A percentile compares a stretch with the other conserved stretches of the same genome.
Conservation (phyloP, 2,113 vertebrate species). For the Trachemys scripta region DNA sequence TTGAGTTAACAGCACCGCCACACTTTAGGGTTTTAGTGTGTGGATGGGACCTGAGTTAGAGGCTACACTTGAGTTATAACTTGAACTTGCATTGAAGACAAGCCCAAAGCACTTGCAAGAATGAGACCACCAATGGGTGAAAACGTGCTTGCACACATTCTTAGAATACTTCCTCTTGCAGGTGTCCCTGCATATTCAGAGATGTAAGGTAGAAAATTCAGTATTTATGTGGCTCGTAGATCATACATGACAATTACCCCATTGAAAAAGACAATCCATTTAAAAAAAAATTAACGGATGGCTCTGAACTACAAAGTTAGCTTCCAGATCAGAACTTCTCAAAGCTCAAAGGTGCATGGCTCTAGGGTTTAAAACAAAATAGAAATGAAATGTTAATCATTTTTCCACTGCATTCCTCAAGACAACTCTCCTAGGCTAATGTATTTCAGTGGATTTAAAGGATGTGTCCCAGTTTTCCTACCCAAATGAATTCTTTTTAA, state of each 20-base stretch:
- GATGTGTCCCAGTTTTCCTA: neutral
- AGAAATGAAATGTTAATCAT: neutral
- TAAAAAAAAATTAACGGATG: neutral
- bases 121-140: neutral
- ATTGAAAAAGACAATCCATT: neutral
- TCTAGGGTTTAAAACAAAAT: neutral
- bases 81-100: neutral
- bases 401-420: neutral
- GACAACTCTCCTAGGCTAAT: neutral
- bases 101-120: neutral
- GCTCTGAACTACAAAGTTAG: neutral
- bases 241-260: neutral
- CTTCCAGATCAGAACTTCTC: neutral
- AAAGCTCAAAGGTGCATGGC: neutral
- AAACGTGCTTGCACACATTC: neutral
- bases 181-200: neutral
- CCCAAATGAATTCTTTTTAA: neutral
- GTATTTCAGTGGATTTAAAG: slow-evolving; percentile 3
- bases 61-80: neutral
- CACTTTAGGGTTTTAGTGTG: neutral
- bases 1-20: neutral
- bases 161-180: neutral
- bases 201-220: neutral
- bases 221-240: neutral
- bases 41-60: neutral